These are phyloP conservation scores for Paracanthobrama guichenoti DNA, from an alignment of 2,113 vertebrate species.

Conservation along the genomic window DNA sequence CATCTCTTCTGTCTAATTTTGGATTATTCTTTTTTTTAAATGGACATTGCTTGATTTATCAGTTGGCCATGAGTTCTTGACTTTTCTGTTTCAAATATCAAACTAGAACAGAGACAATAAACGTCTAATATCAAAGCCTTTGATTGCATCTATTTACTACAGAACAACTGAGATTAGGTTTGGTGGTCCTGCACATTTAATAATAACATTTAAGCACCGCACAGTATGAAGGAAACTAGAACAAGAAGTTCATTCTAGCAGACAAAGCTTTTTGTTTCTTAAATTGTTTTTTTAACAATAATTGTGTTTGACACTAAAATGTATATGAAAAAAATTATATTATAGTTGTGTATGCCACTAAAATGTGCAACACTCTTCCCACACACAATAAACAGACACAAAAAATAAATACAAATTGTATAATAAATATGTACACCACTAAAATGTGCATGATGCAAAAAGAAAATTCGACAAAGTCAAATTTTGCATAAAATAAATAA, in stretches of 20 bases:
- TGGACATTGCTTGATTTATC: neutral
- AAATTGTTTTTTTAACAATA: neutral
- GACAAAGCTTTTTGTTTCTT: neutral
- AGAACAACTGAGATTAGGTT: neutral
- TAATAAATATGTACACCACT: neutral
- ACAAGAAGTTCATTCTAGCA: neutral
- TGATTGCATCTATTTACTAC: neutral
- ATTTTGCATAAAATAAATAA: no score
- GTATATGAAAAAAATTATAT: neutral
- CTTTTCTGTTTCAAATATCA: neutral
- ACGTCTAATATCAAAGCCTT: neutral
- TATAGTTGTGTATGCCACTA: neutral
- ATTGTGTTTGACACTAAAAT: no score
- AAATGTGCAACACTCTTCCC: neutral
- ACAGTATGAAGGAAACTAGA: neutral
- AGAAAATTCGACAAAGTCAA: no score
- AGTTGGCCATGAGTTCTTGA: neutral
- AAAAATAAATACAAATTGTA: neutral
- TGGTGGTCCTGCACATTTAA: neutral
- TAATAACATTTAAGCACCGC: neutral
- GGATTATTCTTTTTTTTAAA: neutral
- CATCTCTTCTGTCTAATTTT: neutral
- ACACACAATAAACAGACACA: neutral
- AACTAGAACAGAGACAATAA: neutral
- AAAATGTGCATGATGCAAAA: neutral